Percentiles rank a stretch among this genome's conserved stretches.
Conservation (phyloP, 2,888 invertebrate species). For the Prosopocoilus inquinatus region DNA sequence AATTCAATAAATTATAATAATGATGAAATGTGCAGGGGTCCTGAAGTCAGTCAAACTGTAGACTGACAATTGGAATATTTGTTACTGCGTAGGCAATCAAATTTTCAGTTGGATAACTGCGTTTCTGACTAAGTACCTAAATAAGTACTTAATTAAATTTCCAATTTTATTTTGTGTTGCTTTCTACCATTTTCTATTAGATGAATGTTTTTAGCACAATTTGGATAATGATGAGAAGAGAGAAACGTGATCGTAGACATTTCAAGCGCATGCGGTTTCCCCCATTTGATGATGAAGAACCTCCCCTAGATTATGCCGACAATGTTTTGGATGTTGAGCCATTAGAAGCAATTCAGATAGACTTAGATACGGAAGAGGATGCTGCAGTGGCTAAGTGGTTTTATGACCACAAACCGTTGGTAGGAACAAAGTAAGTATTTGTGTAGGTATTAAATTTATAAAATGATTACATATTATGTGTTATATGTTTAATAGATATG, state of each 20-base stretch:
- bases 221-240: slow-evolving; percentile 99
- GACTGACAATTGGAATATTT: slow-evolving; percentile 42
- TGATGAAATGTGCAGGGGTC: slow-evolving; percentile 28
- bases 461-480: slow-evolving; percentile 9
- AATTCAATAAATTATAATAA: background rate
- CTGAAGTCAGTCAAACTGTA: slow-evolving; percentile 41
- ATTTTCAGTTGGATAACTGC: background rate
- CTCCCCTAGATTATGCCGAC: slow-evolving; percentile 98
- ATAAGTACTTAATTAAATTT: background rate
- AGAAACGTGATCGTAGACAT: slow-evolving; percentile 97
- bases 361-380: slow-evolving; percentile 94
- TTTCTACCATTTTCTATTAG: background rate
- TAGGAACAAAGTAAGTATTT: slow-evolving; percentile 74
- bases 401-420: slow-evolving; percentile 95
- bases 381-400: slow-evolving; percentile 92
- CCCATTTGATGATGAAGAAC: slow-evolving; percentile 99
- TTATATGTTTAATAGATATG: slow-evolving; percentile 57
- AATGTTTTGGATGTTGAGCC: slow-evolving; percentile 99
- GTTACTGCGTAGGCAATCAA: background rate
- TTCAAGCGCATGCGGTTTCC: slow-evolving; percentile 99
- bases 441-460: background rate
- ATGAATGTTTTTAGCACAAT: slow-evolving; percentile 67
- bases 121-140: background rate
- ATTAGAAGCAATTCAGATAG: slow-evolving; percentile 97
- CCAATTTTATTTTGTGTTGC: background rate